Percentiles rank a stretch among this genome's conserved stretches.
Evolutionary conservation across 53 echinoderm and acorn worm species (phyloP).

Genomic region (Actinopyga echinites): DNA sequence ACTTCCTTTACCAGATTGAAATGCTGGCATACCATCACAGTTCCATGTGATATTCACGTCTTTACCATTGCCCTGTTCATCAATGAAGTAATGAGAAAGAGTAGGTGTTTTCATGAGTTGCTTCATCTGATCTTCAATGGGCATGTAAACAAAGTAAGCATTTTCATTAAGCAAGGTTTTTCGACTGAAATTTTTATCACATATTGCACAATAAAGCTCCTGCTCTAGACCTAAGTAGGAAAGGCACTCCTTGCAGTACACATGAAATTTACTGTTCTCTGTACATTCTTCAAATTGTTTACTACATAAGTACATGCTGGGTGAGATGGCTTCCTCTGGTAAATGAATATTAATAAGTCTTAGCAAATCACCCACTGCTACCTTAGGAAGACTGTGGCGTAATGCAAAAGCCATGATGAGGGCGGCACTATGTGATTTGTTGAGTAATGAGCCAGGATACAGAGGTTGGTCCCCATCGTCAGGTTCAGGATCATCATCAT

Average conservation of each 20-base stretch:
- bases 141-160: neutral
- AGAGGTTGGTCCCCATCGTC: neutral
- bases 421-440: neutral
- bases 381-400: slow-evolving; percentile 3
- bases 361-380: neutral
- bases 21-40: slow-evolving; percentile 65
- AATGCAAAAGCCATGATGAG: slow-evolving; percentile 8
- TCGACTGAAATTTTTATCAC: neutral
- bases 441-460: neutral
- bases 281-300: neutral
- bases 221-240: neutral
- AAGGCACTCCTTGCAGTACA: slow-evolving; percentile 1
- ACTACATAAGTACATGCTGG: neutral
- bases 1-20: slow-evolving; percentile 58
- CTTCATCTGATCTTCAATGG: neutral
- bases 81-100: neutral
- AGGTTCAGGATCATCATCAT: neutral
- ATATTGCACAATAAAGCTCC: neutral
- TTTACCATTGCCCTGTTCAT: neutral
- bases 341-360: neutral
- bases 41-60: slow-evolving; percentile 38
- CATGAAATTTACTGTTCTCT: neutral
- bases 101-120: neutral
- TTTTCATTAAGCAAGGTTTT: neutral
- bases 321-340: neutral